A percentile compares a stretch with the other conserved stretches of the same genome.
Conservation (phyloP, 1,140 invertebrate genomes). For the Lepeophtheirus salmonis region DNA sequence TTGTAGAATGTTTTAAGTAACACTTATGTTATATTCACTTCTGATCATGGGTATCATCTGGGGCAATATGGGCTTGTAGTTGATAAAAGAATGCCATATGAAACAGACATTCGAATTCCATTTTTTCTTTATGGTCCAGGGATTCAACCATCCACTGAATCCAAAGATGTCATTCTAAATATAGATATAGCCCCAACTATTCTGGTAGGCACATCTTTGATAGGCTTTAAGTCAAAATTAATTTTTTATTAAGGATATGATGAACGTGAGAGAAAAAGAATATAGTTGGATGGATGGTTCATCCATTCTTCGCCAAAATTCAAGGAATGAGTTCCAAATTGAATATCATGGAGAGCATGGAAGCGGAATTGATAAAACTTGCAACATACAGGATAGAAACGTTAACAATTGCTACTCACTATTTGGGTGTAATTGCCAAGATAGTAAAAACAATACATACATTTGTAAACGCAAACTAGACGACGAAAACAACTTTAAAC, state of each 20-base stretch:
- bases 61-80: slow-evolving; percentile 55
- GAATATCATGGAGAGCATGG: slow-evolving; percentile 58
- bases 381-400: slow-evolving; percentile 21
- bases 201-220: slow-evolving; percentile 40
- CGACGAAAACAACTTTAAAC: slow-evolving; percentile 39
- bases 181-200: slow-evolving; percentile 67
- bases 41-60: slow-evolving; percentile 74
- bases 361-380: slow-evolving; percentile 24
- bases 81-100: slow-evolving; percentile 73
- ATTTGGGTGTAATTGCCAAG: slow-evolving; percentile 58
- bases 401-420: slow-evolving; percentile 41
- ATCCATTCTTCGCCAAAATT: not conserved
- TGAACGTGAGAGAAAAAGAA: not conserved
- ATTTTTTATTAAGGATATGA: not conserved
- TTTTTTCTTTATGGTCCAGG: slow-evolving; percentile 54
- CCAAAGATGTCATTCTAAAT: slow-evolving; percentile 41
- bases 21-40: slow-evolving; percentile 62
- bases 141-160: slow-evolving; percentile 31
- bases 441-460: slow-evolving; percentile 62
- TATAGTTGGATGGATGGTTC: too few species aligned
- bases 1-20: slow-evolving; percentile 39
- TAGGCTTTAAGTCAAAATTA: slow-evolving; percentile 21
- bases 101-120: slow-evolving; percentile 64
- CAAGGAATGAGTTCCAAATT: slow-evolving; percentile 38
- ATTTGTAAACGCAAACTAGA: slow-evolving; percentile 45